Evolutionary conservation across 1,140 invertebrate genomes (phyloP).

Genomic region (Anoplophora glabripennis): DNA sequence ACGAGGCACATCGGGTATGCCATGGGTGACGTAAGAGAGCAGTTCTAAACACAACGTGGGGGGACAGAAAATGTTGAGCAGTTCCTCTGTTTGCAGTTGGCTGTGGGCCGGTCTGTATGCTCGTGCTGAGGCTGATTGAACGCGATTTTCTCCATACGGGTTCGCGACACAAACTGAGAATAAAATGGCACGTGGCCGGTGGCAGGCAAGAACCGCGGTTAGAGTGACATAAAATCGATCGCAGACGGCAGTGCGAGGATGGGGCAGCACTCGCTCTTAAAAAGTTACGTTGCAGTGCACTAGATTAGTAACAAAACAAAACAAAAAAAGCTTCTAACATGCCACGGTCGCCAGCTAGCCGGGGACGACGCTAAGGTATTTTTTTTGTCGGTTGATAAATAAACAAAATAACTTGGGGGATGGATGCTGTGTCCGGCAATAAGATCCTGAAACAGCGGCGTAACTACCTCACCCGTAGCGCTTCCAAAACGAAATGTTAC

Average conservation of each 20-base stretch:
- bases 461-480: neutral
- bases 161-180: neutral
- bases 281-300: too few species aligned
- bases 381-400: too few species aligned
- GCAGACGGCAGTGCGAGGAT: too few species aligned
- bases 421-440: conserved; percentile 6
- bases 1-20: conserved; percentile 1
- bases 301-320: too few species aligned
- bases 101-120: conserved; percentile 4
- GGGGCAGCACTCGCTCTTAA: too few species aligned
- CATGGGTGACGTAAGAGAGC: conserved; percentile 1
- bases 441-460: conserved; percentile 1
- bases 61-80: conserved; percentile 2
- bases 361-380: too few species aligned
- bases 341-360: too few species aligned
- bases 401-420: neutral
- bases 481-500: conserved; percentile 7
- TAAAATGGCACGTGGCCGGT: too few species aligned
- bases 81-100: conserved; percentile 8
- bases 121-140: neutral
- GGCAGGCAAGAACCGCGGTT: too few species aligned
- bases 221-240: too few species aligned
- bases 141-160: conserved; percentile 1
- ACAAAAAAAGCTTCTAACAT: too few species aligned
- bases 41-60: conserved; percentile 11